Evolutionary conservation across 64 coral and sea anemone species (phyloP).

Genomic region (Platygyra sinensis): DNA sequence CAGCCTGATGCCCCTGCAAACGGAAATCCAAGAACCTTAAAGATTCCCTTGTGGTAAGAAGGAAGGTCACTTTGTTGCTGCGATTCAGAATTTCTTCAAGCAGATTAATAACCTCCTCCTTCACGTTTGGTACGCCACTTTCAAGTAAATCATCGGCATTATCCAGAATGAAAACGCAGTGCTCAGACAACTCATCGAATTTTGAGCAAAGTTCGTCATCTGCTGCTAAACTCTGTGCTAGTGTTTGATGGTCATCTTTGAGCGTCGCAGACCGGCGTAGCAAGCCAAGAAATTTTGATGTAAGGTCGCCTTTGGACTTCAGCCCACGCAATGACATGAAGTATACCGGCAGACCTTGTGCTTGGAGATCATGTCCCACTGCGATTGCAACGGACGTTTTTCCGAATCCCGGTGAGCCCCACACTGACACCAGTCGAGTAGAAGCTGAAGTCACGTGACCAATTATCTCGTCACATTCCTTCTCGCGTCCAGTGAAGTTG

Average conservation of each 20-base stretch:
- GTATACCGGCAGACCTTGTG: conserved; percentile 11
- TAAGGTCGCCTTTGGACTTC: conserved; percentile 1
- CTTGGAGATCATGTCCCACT: conserved; percentile 33
- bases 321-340: conserved; percentile 37
- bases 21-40: not conserved
- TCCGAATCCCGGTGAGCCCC: too few species aligned
- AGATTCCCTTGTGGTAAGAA: conserved; percentile 12
- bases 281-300: not conserved
- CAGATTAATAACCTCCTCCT: not conserved
- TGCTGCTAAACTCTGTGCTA: not conserved
- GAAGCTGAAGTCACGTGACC: too few species aligned
- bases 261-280: too few species aligned
- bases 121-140: too few species aligned
- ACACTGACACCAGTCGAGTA: too few species aligned
- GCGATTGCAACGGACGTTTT: conserved; percentile 44
- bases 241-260: too few species aligned
- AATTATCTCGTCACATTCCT: too few species aligned
- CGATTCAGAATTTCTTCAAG: conserved; percentile 19
- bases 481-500: too few species aligned
- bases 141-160: conserved; percentile 50
- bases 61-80: not conserved
- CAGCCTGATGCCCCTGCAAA: not conserved
- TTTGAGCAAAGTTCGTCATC: not conserved
- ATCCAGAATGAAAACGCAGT: conserved; percentile 22
- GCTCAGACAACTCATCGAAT: not conserved